These are phyloP conservation scores for Callithrix jacchus DNA, from an alignment of 2,113 vertebrate species.

Conservation along the genomic window DNA sequence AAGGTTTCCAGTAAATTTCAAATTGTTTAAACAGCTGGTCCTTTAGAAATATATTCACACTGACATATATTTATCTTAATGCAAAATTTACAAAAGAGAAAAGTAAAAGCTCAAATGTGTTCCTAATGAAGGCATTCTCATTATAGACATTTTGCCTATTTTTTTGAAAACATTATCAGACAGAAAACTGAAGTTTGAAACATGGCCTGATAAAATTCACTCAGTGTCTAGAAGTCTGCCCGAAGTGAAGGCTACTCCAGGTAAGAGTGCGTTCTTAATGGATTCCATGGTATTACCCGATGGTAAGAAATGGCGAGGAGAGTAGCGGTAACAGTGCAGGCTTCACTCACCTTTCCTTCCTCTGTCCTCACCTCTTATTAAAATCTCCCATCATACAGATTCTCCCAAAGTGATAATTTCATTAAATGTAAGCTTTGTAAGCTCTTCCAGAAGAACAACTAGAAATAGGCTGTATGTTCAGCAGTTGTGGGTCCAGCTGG, in stretches of 20 bases:
- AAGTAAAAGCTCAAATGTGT: not conserved
- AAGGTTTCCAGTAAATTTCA: constrained; percentile 40
- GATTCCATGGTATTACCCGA: not conserved
- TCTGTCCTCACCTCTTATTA: not conserved
- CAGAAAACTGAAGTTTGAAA: not conserved
- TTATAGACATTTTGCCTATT: not conserved
- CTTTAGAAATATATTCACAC: not conserved
- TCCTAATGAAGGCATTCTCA: not conserved
- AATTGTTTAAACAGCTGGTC: constrained; percentile 3
- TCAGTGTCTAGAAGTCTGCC: not conserved
- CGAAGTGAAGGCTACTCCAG: not conserved
- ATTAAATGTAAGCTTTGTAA: not conserved
- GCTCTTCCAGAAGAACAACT: fast-evolving
- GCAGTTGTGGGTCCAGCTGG: fast-evolving
- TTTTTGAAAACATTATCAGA: not conserved
- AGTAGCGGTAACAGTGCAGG: no score
- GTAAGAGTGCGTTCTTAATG: fast-evolving
- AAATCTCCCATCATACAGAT: not conserved
- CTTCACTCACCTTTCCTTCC: not conserved
- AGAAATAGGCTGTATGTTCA: fast-evolving
- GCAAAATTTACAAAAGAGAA: not conserved
- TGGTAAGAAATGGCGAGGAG: no score
- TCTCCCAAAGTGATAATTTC: not conserved
- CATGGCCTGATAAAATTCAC: not conserved
- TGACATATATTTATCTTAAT: not conserved